Evolutionary conservation across 2,797 vertebrate species (phyloP).

Genomic region (Sorex maritimensis): DNA sequence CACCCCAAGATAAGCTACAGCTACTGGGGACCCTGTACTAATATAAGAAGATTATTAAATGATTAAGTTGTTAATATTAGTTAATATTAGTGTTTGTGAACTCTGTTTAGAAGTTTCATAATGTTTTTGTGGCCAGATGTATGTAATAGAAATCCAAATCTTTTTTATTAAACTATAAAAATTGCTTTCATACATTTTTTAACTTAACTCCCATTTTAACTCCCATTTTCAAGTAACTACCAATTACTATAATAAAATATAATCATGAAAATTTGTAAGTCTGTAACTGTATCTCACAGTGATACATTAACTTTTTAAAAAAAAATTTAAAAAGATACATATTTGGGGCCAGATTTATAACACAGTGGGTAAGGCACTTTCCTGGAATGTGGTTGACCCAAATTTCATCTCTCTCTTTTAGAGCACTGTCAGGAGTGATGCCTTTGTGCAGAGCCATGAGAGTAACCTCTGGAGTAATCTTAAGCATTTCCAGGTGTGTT

Average conservation of each 20-base stretch:
- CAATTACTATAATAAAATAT: not conserved
- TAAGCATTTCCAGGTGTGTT: too few species aligned
- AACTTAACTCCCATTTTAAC: too few species aligned
- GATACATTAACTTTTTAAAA: too few species aligned
- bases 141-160: not conserved
- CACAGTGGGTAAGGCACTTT: too few species aligned
- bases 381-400: too few species aligned
- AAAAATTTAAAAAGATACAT: too few species aligned
- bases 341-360: not conserved
- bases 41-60: not conserved
- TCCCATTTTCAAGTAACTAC: not conserved
- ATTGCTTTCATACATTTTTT: not conserved
- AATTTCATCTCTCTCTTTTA: too few species aligned
- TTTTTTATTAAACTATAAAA: not conserved
- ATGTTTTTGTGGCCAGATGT: not conserved
- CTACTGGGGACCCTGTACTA: not conserved
- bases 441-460: too few species aligned
- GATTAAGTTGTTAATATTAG: not conserved
- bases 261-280: too few species aligned
- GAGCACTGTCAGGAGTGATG: too few species aligned
- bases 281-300: too few species aligned
- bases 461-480: too few species aligned
- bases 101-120: not conserved
- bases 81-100: not conserved
- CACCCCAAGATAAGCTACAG: not conserved